A percentile compares a stretch with the other conserved stretches of the same genome.
Evolutionary conservation across 2,113 vertebrate genomes (phyloP).

Genomic region (Cheirogaleus medius): DNA sequence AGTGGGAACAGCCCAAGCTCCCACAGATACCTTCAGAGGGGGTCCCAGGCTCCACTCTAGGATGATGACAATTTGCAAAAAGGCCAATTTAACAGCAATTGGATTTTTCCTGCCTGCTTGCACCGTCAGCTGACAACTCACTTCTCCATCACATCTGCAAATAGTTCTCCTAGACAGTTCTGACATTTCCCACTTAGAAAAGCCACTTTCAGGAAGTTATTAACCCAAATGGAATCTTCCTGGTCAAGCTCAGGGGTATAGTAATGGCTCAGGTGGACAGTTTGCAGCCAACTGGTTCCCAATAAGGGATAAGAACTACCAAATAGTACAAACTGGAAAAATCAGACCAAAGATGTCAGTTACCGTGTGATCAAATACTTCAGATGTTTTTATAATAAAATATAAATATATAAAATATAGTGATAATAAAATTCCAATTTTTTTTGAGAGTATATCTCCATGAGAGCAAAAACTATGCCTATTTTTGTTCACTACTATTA

Average conservation of each 20-base stretch:
- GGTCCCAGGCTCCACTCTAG: slow-evolving; percentile 74
- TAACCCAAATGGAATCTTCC: slow-evolving; percentile 88
- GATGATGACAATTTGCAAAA: slow-evolving; percentile 85
- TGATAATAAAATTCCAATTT: neutral
- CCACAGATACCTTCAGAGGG: slow-evolving; percentile 43
- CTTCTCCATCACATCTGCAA: slow-evolving; percentile 92
- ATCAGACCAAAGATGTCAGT: neutral
- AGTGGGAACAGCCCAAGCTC: neutral
- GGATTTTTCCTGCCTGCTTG: slow-evolving; percentile 86
- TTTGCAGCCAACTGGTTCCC: slow-evolving; percentile 51
- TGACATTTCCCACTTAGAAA: slow-evolving; percentile 88
- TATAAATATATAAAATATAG: neutral
- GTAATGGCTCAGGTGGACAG: slow-evolving; percentile 69
- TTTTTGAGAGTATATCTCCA: neutral
- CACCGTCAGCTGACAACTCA: slow-evolving; percentile 86
- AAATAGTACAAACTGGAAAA: neutral
- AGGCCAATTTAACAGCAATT: slow-evolving; percentile 88
- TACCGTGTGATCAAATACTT: neutral
- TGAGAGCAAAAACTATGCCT: neutral
- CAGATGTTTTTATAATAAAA: neutral
- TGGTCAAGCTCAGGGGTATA: slow-evolving; percentile 85
- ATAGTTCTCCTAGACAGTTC: slow-evolving; percentile 85
- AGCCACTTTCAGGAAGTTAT: slow-evolving; percentile 88
- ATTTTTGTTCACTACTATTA: neutral
- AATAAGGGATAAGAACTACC: slow-evolving; percentile 48